Conservation (phyloP, 2,797 vertebrate genomes). For the Rhinella marina region DNA sequence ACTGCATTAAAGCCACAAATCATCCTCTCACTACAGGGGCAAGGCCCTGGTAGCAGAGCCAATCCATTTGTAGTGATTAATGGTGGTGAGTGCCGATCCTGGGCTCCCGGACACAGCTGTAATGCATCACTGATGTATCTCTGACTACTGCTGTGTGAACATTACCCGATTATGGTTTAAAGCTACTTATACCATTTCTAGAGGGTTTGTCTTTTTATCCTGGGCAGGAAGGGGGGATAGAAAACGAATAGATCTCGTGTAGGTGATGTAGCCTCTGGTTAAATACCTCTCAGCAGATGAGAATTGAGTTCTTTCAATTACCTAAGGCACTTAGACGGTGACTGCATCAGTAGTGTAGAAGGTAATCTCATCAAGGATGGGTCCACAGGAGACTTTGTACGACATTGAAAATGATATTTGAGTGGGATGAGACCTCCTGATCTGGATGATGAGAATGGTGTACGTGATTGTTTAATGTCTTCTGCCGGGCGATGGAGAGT, state of each 20-base stretch:
- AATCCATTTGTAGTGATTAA: constrained; percentile 53
- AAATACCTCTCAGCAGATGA: background rate
- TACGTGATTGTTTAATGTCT: background rate
- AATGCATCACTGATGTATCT: constrained; percentile 37
- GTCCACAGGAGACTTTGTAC: background rate
- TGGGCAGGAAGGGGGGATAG: background rate
- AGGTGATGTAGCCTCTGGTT: background rate
- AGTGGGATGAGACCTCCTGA: background rate
- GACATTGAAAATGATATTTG: background rate
- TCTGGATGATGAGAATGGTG: background rate
- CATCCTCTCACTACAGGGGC: constrained; percentile 36
- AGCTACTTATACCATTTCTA: background rate
- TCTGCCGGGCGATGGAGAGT: constrained; percentile 9
- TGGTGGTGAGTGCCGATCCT: background rate
- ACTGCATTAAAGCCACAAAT: constrained; percentile 46
- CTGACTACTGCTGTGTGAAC: constrained; percentile 2
- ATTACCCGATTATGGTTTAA: constrained; percentile 10
- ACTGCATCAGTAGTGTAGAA: background rate
- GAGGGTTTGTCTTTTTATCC: background rate
- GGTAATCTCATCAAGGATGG: background rate
- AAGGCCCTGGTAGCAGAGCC: constrained; percentile 32
- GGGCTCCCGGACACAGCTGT: constrained; percentile 24
- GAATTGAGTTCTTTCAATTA: constrained; percentile 11
- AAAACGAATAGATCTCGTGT: background rate
- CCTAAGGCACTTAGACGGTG: background rate